phyloP scores from a whole-genome alignment of 2,113 vertebrate genomes.

The Pungitius pungitius region DNA sequence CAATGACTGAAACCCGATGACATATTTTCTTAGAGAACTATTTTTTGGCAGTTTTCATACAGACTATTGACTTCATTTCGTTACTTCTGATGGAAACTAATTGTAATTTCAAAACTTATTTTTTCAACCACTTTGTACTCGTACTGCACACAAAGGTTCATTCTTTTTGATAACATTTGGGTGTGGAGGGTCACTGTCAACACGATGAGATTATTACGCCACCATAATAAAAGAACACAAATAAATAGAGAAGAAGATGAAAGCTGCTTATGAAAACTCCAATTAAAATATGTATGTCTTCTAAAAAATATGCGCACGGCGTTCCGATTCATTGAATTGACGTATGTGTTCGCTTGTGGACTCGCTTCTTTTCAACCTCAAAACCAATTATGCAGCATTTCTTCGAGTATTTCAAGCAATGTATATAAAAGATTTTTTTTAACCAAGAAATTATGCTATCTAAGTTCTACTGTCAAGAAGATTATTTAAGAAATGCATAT shows the following conservation, averaged over 20 bases:
- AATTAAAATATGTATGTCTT: slow-evolving; percentile 76
- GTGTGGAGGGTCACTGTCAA: slow-evolving; percentile 9
- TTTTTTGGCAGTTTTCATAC: slow-evolving; percentile 9
- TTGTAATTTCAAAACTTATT: neutral
- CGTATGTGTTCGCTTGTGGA: slow-evolving; percentile 57
- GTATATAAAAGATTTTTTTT: too few relatives aligned
- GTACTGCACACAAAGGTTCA: neutral
- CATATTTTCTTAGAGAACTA: neutral
- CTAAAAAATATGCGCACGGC: slow-evolving; percentile 61
- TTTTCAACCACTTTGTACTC: neutral
- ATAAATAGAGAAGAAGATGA: slow-evolving; percentile 47
- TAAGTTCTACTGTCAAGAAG: slow-evolving; percentile 1
- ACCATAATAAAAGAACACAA: slow-evolving; percentile 52
- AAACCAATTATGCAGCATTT: slow-evolving; percentile 62
- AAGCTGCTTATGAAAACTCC: slow-evolving; percentile 58
- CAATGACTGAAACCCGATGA: slow-evolving; percentile 36
- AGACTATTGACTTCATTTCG: neutral
- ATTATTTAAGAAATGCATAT: slow-evolving; percentile 27
- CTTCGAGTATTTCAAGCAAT: neutral
- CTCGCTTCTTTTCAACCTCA: slow-evolving; percentile 65
- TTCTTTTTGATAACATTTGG: neutral
- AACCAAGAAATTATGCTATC: neutral
- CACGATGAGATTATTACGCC: slow-evolving; percentile 15
- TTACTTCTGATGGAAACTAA: neutral
- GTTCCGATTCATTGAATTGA: slow-evolving; percentile 74